A percentile compares a stretch with the other conserved stretches of the same genome.
These are phyloP conservation scores for Carcharodon carcharias DNA, from an alignment of 2,797 vertebrate genomes.

Conservation along the genomic window DNA sequence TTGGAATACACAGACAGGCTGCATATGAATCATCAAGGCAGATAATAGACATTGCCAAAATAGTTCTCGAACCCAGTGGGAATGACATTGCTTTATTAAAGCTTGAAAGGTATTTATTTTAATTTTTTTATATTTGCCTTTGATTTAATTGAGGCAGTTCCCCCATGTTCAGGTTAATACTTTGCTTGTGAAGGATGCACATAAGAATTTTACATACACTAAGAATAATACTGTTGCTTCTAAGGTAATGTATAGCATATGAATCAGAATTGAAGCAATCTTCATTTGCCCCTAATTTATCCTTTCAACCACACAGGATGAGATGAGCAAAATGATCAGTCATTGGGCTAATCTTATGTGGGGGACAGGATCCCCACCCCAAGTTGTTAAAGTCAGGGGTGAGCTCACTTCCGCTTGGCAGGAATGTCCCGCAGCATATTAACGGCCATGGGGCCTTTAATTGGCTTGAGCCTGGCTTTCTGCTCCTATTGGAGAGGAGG, in stretches of 20 bases:
- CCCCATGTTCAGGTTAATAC: background rate
- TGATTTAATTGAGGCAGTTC: background rate
- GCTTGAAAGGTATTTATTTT: slow-evolving; percentile 46
- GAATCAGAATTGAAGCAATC: background rate
- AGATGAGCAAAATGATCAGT: background rate
- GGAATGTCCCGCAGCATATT: no score
- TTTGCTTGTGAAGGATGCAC: background rate
- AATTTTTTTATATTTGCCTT: background rate
- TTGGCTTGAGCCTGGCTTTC: no score
- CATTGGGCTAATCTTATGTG: background rate
- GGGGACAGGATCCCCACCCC: no score
- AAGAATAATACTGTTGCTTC: background rate
- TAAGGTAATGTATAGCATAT: no score
- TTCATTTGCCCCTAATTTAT: background rate
- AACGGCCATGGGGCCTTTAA: no score
- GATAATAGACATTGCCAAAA: slow-evolving; percentile 52
- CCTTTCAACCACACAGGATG: background rate
- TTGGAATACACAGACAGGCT: slow-evolving; percentile 66
- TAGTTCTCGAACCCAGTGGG: slow-evolving; percentile 58
- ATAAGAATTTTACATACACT: background rate
- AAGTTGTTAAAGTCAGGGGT: no score
- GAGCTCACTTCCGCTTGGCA: no score
- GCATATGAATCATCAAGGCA: slow-evolving; percentile 61
- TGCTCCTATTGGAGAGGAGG: no score
- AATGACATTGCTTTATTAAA: slow-evolving; percentile 85